phyloP scores from a whole-genome alignment of 2,888 invertebrate species.

The Sminthurides aquaticus region DNA sequence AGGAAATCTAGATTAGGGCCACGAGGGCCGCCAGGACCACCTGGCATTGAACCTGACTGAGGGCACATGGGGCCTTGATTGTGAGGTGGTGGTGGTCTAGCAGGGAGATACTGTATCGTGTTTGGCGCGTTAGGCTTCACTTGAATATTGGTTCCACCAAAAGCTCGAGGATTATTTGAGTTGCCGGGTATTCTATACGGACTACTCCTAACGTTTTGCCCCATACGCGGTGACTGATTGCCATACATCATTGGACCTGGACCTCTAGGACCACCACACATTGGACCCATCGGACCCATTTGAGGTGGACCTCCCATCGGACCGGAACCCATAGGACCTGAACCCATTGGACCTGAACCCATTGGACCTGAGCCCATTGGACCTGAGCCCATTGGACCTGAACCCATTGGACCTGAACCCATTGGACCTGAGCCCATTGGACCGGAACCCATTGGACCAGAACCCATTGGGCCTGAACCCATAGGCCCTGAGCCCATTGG shows the following conservation, averaged over 20 bases:
- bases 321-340: conserved; percentile 10
- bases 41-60: conserved; percentile 34
- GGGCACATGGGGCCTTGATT: conserved; percentile 41
- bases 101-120: conserved; percentile 95
- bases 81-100: conserved; percentile 67
- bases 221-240: conserved; percentile 34
- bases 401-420: conserved; percentile 39
- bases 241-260: conserved; percentile 35
- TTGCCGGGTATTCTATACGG: conserved; percentile 51
- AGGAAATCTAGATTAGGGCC: conserved; percentile 83
- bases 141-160: conserved; percentile 73
- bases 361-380: conserved; percentile 28
- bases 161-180: conserved; percentile 51
- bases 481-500: conserved; percentile 32
- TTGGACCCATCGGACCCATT: conserved; percentile 47
- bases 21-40: conserved; percentile 59
- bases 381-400: conserved; percentile 38
- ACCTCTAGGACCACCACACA: conserved; percentile 24
- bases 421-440: conserved; percentile 42
- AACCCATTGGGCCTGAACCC: conserved; percentile 25
- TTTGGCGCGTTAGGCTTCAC: conserved; percentile 95
- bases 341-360: conserved; percentile 16
- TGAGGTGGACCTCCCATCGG: conserved; percentile 30
- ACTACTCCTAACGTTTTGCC: conserved; percentile 51
- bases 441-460: conserved; percentile 35